Base-by-base conservation (phyloP, 2,797 vertebrate species). In the Rhinatrema bivittatum region DNA sequence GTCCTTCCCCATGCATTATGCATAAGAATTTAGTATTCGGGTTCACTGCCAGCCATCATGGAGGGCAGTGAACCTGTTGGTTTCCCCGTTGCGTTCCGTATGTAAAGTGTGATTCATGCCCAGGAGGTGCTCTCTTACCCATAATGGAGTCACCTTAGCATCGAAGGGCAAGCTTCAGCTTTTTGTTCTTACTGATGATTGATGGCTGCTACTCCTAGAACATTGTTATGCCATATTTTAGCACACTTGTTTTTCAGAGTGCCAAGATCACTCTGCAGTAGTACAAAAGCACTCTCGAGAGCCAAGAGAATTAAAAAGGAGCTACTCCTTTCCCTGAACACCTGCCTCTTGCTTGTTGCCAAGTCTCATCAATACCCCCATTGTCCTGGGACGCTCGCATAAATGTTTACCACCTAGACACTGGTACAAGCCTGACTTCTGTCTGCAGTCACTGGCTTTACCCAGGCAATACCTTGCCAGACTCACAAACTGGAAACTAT, bases 71-170 rank as follows among this genome's bases (percentile, higher is more conserved):
- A 55, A 59, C 26, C 47, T 56, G 47, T 25, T 61, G 39, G 42
- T 42, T 46, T 51, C 47, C 42, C 46, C 62, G 45, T 29, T 20
- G n/a, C 37, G 33, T 4, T 32, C 41, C 41, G 50, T 36, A 25
- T 64, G 45, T 55, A 43, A 53, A 29, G 21, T 41, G 32, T 53
- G 43, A 32, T 51, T 69, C 43, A 59, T 46, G 42, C 41, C 53
- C 39, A 31, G 24, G 28, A 56, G 49, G 20, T 42, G 36, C 46
- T 67, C 62, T 61, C 49, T 44, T 42, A 47, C 29, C 21, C 10
- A 42, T 20, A 51, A 22, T 44, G 49, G 13, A 57, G 16, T 10
- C 20, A 11, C 21, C 36, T 19, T 28, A 0, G 22, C 22, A 34
- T 37, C 19, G 18, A 16, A 37, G 25, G 27, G 35, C 19, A 35